Percentiles rank a stretch among this genome's conserved stretches.
phyloP scores from a whole-genome alignment of 1,140 invertebrate species.

The Telenomus remus region DNA sequence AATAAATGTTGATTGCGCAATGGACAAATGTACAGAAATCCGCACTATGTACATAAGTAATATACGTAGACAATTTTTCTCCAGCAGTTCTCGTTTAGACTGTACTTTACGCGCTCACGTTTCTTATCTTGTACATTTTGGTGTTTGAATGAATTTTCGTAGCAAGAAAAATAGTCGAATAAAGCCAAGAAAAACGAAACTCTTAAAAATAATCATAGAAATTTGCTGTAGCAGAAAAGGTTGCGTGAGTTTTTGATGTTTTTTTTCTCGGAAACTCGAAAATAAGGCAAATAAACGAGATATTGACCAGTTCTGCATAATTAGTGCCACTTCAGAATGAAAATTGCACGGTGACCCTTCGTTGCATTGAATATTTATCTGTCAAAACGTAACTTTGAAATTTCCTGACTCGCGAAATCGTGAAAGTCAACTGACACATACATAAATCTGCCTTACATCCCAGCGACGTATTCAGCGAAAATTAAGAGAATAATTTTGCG shows the following conservation, averaged over 20 bases:
- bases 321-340: too few relatives aligned
- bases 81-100: conserved; percentile 1
- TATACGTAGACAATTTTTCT: conserved; percentile 20
- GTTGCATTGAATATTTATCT: conserved; percentile 55
- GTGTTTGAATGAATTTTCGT: too few relatives aligned
- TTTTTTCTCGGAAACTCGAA: too few relatives aligned
- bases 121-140: conserved; percentile 1
- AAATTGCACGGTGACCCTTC: conserved; percentile 26
- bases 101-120: neutral
- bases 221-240: neutral
- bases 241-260: conserved; percentile 28
- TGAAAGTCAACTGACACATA: conserved; percentile 47
- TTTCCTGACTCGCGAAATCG: conserved; percentile 31
- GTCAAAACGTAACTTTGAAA: conserved; percentile 48
- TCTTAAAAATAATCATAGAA: too few relatives aligned
- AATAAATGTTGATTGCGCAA: conserved; percentile 31
- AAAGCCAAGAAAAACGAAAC: too few relatives aligned
- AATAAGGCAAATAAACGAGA: too few relatives aligned
- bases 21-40: conserved; percentile 23
- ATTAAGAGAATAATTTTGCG: conserved; percentile 57
- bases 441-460: conserved; percentile 50
- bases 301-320: too few relatives aligned
- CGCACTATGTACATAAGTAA: conserved; percentile 15
- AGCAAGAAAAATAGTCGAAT: too few relatives aligned
- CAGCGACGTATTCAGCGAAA: conserved; percentile 49